Conservation (phyloP, 2,113 vertebrate genomes). For the Chaetura pelagica region DNA sequence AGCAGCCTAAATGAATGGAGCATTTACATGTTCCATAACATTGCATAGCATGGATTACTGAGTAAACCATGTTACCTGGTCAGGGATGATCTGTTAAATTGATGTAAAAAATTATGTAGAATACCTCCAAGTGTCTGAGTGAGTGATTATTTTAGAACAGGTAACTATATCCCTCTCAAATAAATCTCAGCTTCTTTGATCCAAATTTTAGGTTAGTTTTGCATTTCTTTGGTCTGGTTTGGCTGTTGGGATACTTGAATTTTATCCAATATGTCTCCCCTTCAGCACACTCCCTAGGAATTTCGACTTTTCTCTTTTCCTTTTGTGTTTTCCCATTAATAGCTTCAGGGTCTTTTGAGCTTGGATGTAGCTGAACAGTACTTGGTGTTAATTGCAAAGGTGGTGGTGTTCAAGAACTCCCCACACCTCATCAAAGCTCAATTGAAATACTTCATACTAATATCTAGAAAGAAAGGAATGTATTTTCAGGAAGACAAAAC, state of each 20-base stretch:
- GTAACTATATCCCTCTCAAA: not conserved
- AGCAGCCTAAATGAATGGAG: not conserved
- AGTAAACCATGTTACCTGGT: not conserved
- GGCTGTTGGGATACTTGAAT: not conserved
- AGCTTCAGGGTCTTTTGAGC: not conserved
- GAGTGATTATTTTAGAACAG: not conserved
- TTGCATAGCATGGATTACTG: not conserved
- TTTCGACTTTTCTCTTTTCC: not conserved
- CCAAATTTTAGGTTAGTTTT: not conserved
- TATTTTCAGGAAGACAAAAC: not conserved
- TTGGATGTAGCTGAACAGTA: not conserved
- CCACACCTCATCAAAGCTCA: not conserved
- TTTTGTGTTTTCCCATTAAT: not conserved
- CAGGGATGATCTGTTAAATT: not conserved
- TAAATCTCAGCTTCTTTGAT: conserved; percentile 2
- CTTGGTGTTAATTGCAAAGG: not conserved
- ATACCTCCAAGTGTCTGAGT: not conserved
- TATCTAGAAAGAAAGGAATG: not conserved
- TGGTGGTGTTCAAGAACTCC: not conserved
- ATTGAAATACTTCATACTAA: not conserved
- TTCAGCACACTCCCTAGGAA: not conserved
- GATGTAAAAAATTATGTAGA: not conserved
- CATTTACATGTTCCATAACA: not conserved
- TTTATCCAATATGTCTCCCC: not conserved
- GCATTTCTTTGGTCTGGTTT: not conserved